Conservation (phyloP, 2,797 vertebrate genomes). For the Caiman crocodilus region DNA sequence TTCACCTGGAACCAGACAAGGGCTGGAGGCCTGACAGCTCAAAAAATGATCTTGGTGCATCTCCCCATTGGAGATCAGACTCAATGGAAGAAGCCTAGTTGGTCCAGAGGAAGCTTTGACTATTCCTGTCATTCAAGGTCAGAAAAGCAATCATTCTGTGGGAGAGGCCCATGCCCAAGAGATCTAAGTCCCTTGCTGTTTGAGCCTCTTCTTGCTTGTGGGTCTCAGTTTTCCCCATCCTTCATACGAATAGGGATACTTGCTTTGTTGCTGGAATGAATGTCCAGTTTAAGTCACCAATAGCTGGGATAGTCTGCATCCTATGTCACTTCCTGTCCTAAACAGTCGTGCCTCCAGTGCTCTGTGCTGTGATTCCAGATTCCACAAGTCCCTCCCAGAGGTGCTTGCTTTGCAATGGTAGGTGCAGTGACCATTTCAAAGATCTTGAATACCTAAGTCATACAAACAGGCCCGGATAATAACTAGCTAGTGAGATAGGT, state of each 20-base stretch:
- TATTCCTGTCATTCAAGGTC: background rate
- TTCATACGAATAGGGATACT: background rate
- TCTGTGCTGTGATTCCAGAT: background rate
- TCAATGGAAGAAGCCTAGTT: background rate
- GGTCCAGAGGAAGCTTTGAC: background rate
- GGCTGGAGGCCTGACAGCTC: background rate
- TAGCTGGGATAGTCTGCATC: background rate
- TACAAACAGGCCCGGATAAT: background rate
- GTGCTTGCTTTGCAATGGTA: background rate
- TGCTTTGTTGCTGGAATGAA: background rate
- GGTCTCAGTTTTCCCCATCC: slow-evolving; percentile 45
- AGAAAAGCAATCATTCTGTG: background rate
- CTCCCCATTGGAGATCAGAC: background rate
- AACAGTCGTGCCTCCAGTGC: background rate
- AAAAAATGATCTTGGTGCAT: background rate
- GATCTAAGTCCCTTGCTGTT: background rate
- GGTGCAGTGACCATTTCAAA: background rate
- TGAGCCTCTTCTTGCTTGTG: background rate
- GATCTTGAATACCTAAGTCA: background rate
- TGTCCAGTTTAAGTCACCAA: background rate
- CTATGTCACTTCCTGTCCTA: background rate
- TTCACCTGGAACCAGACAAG: background rate
- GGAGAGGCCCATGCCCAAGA: background rate
- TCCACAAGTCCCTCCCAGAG: background rate
- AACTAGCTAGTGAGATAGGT: background rate